Evolutionary conservation across 2,888 invertebrate genomes (phyloP), one percentile per base, ranked within the genome.

Genomic region (Drosophila flavopinicola): DNA sequence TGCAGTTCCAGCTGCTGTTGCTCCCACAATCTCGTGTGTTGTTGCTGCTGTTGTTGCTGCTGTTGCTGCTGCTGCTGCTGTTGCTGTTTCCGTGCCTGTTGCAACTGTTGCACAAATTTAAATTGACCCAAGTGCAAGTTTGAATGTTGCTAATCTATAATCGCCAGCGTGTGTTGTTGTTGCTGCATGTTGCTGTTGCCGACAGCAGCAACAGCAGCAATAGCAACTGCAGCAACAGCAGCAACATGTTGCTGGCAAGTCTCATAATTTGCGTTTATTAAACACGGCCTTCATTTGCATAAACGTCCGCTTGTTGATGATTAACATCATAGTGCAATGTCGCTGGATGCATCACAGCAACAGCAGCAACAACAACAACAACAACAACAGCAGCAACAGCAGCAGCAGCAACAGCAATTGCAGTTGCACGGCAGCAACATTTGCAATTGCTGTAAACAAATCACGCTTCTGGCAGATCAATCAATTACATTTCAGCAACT

Each of bases 81-180:
- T 39, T 66, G 79, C 47, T 66, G 64, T 52, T 76, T 63, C 68
- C 54, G 69, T 66, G 67, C 56, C 53, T 52, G 59, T 58, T 58
- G 75, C 75, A 75, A 79, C 82, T 79, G 84, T 84, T 75, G 78
- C 84, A 87, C 87, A 84, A 87, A 84, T 84, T 84, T 84, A 84
- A 84, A 84, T 87, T 84, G 87, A 84, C 87, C 87, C 84, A 87
- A 87, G 84, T 85, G 87, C 85, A 84, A 85, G 74, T 85, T 87
- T 78, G 75, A 75, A 84, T 85, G 87, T 79, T 66, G 74, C 74
- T 86, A 70, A 83, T 83, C 83, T 75, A 53, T 42, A 72, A 86
- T 86, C 86, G 66, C 27, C 53, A 27, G 35, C 54, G 29, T 32
- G 56, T 54, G 56, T 51, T 52, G 61, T 49, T 58, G 42, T 29